These are phyloP conservation scores for Macrotis lagotis DNA, from an alignment of 2,113 vertebrate genomes.

Conservation along the genomic window DNA sequence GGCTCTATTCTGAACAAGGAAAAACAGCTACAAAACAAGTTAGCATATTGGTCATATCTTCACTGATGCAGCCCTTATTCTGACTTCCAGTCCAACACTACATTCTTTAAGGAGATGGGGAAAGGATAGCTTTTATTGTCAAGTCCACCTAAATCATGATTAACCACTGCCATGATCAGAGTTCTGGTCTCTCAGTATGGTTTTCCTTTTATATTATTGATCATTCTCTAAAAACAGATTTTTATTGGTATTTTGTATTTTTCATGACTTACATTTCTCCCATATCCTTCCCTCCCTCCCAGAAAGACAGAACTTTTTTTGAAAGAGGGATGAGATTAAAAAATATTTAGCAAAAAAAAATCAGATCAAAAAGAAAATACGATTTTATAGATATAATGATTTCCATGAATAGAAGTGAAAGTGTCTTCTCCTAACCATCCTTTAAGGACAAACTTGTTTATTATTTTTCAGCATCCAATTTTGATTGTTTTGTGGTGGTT, in stretches of 20 bases:
- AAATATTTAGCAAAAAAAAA: too few species aligned
- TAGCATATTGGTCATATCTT: background rate
- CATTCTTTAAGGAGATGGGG: background rate
- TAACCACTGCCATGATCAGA: background rate
- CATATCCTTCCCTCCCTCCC: background rate
- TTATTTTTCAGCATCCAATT: too few species aligned
- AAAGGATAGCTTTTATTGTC: background rate
- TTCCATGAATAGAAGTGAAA: background rate
- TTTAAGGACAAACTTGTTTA: background rate
- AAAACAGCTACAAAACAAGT: background rate
- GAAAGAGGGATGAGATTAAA: too few species aligned
- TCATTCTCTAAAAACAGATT: background rate
- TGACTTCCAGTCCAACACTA: background rate
- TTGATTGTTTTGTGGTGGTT: too few species aligned
- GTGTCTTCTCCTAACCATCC: background rate
- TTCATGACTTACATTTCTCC: background rate
- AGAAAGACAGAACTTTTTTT: background rate
- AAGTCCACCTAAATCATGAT: background rate
- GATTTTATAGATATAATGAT: background rate
- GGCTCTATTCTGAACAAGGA: background rate
- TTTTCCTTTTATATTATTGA: background rate
- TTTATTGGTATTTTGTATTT: background rate
- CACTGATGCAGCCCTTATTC: background rate
- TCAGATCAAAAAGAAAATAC: background rate
- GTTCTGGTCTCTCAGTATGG: background rate